phyloP scores from a whole-genome alignment of 2,888 invertebrate genomes.

The Leptarthrus brevirostris region DNA sequence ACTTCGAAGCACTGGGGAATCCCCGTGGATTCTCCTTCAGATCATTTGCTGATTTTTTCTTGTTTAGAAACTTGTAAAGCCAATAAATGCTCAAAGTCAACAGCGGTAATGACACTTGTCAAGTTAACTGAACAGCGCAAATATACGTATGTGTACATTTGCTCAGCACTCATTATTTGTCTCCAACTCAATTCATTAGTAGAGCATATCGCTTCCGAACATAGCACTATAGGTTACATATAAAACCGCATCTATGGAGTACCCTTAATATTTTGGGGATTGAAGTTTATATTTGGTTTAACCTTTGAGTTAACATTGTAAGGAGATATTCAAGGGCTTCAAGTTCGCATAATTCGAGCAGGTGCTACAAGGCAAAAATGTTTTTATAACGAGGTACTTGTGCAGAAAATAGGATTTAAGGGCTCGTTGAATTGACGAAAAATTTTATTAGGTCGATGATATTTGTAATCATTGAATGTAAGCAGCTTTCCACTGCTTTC shows the following conservation, averaged over 20 bases:
- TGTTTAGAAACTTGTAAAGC: background rate
- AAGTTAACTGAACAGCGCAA: background rate
- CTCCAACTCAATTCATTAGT: constrained; percentile 6
- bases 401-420: too few species aligned
- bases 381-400: too few species aligned
- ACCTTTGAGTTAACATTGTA: background rate
- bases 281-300: background rate
- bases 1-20: constrained; percentile 2
- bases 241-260: too few species aligned
- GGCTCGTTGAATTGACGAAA: too few species aligned
- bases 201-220: background rate
- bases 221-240: too few species aligned
- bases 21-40: background rate
- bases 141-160: background rate
- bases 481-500: too few species aligned
- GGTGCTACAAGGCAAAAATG: too few species aligned
- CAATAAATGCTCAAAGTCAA: constrained; percentile 31
- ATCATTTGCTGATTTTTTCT: background rate
- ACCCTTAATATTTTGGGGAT: too few species aligned
- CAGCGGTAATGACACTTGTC: constrained; percentile 7
- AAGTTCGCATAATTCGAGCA: too few species aligned
- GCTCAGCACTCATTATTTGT: constrained; percentile 1
- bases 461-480: too few species aligned
- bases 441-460: too few species aligned
- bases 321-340: background rate